phyloP scores from a whole-genome alignment of 2,888 invertebrate genomes.

The Epistrophe eligans region DNA sequence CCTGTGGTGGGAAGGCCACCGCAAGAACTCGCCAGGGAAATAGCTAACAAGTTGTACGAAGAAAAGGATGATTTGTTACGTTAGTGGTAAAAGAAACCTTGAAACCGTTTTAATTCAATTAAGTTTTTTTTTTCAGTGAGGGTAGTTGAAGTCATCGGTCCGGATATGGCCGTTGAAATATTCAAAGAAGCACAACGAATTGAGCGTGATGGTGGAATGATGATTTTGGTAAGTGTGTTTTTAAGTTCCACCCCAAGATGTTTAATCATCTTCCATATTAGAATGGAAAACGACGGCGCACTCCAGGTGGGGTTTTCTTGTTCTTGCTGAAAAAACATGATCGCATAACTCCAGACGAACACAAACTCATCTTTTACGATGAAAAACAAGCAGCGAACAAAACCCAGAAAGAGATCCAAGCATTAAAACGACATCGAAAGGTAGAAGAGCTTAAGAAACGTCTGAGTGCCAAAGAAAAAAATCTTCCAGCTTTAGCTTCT shows the following conservation, averaged over 20 bases:
- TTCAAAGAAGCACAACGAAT: conserved; percentile 92
- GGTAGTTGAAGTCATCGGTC: conserved; percentile 89
- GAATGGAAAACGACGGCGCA: conserved; percentile 91
- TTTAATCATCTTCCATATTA: conserved; percentile 55
- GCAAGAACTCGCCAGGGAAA: conserved; percentile 87
- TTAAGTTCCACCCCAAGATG: rapidly evolving
- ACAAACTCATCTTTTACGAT: conserved; percentile 88
- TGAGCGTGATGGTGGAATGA: conserved; percentile 94
- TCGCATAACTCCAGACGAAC: conserved; percentile 87
- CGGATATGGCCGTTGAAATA: conserved; percentile 89
- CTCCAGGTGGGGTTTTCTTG: conserved; percentile 94
- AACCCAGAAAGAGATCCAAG: conserved; percentile 85
- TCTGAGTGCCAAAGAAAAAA: conserved; percentile 84
- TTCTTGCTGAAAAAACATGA: conserved; percentile 91
- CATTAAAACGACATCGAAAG: conserved; percentile 87
- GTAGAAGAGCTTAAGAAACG: conserved; percentile 88
- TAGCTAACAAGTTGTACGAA: conserved; percentile 90
- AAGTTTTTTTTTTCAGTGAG: conserved; percentile 84
- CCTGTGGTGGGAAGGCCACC: conserved; percentile 78
- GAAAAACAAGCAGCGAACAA: conserved; percentile 86
- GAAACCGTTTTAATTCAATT: background rate
- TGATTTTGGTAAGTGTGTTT: conserved; percentile 88
- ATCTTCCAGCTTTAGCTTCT: conserved; percentile 80
- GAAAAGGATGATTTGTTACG: conserved; percentile 90
- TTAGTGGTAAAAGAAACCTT: conserved; percentile 82